Evolutionary conservation across 2,888 invertebrate species (phyloP).

Genomic region (Hylaea fasciaria): DNA sequence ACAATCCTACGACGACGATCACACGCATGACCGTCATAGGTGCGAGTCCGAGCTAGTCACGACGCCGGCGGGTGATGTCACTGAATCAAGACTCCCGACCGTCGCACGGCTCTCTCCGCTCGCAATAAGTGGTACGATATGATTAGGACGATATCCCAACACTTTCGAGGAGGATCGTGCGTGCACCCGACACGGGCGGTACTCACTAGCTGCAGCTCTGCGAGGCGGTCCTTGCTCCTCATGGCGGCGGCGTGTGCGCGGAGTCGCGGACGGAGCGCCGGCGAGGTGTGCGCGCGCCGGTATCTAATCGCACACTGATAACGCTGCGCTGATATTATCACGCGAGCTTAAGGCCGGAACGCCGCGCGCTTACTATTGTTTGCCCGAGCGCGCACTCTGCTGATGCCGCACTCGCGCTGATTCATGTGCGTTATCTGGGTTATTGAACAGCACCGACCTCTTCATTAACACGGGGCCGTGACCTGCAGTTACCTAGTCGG

Average conservation of each 20-base stretch:
- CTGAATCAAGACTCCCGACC: no score
- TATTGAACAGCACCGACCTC: slow-evolving; percentile 9
- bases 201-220: slow-evolving; percentile 74
- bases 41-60: no score
- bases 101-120: no score
- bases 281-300: slow-evolving; percentile 60
- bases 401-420: slow-evolving; percentile 10
- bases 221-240: slow-evolving; percentile 76
- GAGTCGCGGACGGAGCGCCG: slow-evolving; percentile 63
- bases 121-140: no score
- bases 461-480: neutral
- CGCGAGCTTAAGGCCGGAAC: slow-evolving; percentile 6
- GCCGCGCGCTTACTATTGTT: neutral
- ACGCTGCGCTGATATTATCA: slow-evolving; percentile 21
- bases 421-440: slow-evolving; percentile 25
- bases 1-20: slow-evolving; percentile 18
- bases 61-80: no score
- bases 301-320: slow-evolving; percentile 69
- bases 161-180: no score
- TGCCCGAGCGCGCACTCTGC: slow-evolving; percentile 1
- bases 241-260: slow-evolving; percentile 71
- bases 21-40: no score
- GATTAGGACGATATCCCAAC: no score
- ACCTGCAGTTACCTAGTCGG: neutral
- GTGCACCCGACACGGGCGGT: neutral